phyloP scores from a whole-genome alignment of 2,888 invertebrate species.

The Ornithoptera priamus region DNA sequence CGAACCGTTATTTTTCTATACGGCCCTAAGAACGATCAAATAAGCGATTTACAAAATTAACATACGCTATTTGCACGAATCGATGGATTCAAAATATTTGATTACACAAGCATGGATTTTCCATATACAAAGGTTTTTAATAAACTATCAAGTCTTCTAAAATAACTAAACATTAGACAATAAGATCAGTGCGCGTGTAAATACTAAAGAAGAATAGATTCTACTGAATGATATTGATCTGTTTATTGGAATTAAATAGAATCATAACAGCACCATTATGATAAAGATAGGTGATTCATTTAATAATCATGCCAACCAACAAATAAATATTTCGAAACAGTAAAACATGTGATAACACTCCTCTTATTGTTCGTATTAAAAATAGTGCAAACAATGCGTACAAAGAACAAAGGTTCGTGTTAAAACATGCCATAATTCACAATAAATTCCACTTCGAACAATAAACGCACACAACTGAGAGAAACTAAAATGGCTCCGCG shows the following conservation, averaged over 20 bases:
- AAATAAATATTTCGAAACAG: constrained; percentile 18
- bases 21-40: constrained; percentile 39
- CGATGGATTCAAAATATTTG: not conserved
- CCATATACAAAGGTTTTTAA: constrained; percentile 45
- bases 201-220: constrained; percentile 31
- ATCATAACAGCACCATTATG: constrained; percentile 6
- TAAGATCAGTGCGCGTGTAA: constrained; percentile 38
- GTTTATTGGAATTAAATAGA: constrained; percentile 13
- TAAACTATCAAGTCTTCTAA: constrained; percentile 62
- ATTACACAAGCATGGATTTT: not conserved
- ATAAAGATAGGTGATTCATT: constrained; percentile 10
- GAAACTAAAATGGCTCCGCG: constrained; percentile 23
- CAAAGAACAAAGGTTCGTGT: constrained; percentile 26
- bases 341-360: constrained; percentile 16
- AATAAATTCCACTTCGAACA: constrained; percentile 29
- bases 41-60: not conserved
- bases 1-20: constrained; percentile 63
- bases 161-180: constrained; percentile 62
- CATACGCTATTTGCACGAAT: not conserved
- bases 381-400: constrained; percentile 23
- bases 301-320: constrained; percentile 7
- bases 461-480: constrained; percentile 30
- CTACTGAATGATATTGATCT: constrained; percentile 18
- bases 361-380: constrained; percentile 23
- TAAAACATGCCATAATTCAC: constrained; percentile 28